Evolutionary conservation across 2,888 invertebrate species (phyloP).

Genomic region (Laothoe populi): DNA sequence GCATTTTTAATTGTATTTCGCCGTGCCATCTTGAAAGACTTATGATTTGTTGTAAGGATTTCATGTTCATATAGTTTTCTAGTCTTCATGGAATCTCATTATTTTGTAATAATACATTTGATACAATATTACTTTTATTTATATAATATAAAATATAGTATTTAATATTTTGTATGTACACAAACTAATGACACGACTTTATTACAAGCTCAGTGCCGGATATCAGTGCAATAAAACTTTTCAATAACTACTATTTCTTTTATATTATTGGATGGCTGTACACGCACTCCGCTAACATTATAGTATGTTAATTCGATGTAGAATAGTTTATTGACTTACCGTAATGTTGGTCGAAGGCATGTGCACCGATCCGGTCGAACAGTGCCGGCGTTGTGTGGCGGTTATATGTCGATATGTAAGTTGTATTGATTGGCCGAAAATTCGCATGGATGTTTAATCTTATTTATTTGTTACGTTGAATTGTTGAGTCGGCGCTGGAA

Average conservation of each 20-base stretch:
- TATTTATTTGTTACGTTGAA: slow-evolving; percentile 77
- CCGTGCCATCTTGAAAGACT: slow-evolving; percentile 83
- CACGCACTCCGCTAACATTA: slow-evolving; percentile 29
- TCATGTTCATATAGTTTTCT: slow-evolving; percentile 84
- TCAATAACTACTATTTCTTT: slow-evolving; percentile 46
- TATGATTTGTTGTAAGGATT: slow-evolving; percentile 80
- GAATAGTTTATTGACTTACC: background rate
- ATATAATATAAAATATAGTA: slow-evolving; percentile 62
- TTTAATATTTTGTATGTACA: slow-evolving; percentile 62
- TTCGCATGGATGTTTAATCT: slow-evolving; percentile 79
- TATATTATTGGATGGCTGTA: slow-evolving; percentile 31
- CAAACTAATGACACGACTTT: slow-evolving; percentile 51
- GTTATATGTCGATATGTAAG: slow-evolving; percentile 69
- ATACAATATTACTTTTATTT: slow-evolving; percentile 62
- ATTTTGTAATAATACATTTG: slow-evolving; percentile 73
- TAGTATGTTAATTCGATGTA: background rate
- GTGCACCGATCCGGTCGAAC: slow-evolving; percentile 52
- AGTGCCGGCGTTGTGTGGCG: slow-evolving; percentile 73
- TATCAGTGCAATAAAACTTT: slow-evolving; percentile 50
- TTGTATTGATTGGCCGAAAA: slow-evolving; percentile 77
- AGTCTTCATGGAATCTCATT: slow-evolving; percentile 83
- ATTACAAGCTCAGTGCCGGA: slow-evolving; percentile 62
- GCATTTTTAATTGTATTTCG: slow-evolving; percentile 81
- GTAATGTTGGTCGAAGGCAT: slow-evolving; percentile 35
- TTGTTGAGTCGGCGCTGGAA: slow-evolving; percentile 79